These are phyloP conservation scores for Rhagonycha fulva DNA, from an alignment of 2,888 invertebrate species.

Conservation along the genomic window DNA sequence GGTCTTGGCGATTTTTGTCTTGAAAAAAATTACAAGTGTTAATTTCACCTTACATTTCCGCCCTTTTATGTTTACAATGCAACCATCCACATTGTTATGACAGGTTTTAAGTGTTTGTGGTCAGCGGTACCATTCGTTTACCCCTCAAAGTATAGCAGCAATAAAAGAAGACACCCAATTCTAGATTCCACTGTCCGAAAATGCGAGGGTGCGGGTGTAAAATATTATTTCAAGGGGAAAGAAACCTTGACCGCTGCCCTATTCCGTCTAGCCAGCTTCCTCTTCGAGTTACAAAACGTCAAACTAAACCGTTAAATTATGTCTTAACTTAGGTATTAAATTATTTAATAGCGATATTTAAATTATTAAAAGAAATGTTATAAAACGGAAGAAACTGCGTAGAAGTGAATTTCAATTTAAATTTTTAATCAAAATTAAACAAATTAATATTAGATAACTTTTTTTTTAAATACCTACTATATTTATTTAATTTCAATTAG, in stretches of 20 bases:
- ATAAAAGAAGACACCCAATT: slow-evolving; percentile 6
- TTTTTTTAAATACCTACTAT: background rate
- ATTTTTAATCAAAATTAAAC: too few relatives aligned
- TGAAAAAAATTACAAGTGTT: slow-evolving; percentile 12
- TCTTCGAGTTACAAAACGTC: background rate
- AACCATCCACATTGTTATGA: slow-evolving; percentile 34
- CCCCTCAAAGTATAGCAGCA: slow-evolving; percentile 7
- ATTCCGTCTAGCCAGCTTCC: slow-evolving; percentile 38
- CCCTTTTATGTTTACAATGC: slow-evolving; percentile 26
- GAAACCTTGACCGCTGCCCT: slow-evolving; percentile 41
- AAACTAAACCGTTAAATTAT: background rate
- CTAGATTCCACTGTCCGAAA: slow-evolving; percentile 3
- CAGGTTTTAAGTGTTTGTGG: slow-evolving; percentile 38
- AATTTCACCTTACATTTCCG: slow-evolving; percentile 31
- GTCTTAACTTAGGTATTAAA: background rate
- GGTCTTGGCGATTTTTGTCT: slow-evolving; percentile 13
- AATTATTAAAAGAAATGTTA: background rate
- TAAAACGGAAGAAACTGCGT: too few relatives aligned
- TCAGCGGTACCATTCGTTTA: slow-evolving; percentile 30
- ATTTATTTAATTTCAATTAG: slow-evolving; percentile 32
- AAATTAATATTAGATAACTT: too few relatives aligned
- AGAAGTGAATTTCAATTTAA: too few relatives aligned
- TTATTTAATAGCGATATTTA: background rate
- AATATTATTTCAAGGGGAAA: slow-evolving; percentile 21
- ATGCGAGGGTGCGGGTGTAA: slow-evolving; percentile 22